These are phyloP conservation scores for Ibidorhyncha struthersii DNA, from an alignment of 2,113 vertebrate species.

Conservation along the genomic window DNA sequence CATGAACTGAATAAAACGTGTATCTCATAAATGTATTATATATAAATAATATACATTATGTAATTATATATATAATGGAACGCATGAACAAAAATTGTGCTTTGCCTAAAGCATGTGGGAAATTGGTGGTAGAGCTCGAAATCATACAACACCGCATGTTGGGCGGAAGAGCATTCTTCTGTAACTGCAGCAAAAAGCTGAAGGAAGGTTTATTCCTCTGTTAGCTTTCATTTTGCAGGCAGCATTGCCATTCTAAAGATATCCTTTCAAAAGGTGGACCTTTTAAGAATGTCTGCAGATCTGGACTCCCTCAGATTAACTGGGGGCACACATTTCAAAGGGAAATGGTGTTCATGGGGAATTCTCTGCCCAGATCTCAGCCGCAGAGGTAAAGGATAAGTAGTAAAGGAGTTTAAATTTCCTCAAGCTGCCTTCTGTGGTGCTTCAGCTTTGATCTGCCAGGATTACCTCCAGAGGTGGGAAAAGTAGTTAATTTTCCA, in stretches of 20 bases:
- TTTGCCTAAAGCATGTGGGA: not conserved
- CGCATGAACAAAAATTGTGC: not conserved
- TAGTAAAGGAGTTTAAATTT: slow-evolving; percentile 61
- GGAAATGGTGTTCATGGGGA: not conserved
- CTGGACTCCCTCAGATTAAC: slow-evolving; percentile 44
- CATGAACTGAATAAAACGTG: not conserved
- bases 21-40: not conserved
- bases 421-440: slow-evolving; percentile 40
- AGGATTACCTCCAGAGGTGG: slow-evolving; percentile 49
- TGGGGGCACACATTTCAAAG: slow-evolving; percentile 56
- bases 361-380: slow-evolving; percentile 32
- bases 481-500: slow-evolving; percentile 47
- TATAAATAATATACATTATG: not conserved
- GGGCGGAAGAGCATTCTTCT: not conserved
- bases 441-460: slow-evolving; percentile 63
- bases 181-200: not conserved
- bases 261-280: slow-evolving; percentile 47
- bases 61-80: not conserved
- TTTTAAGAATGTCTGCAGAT: slow-evolving; percentile 57
- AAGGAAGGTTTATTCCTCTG: slow-evolving; percentile 7
- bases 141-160: not conserved
- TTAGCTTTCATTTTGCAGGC: not conserved
- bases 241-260: slow-evolving; percentile 36
- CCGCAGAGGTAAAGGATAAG: slow-evolving; percentile 31
- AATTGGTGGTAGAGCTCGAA: not conserved